Evolutionary conservation across 2,888 invertebrate species (phyloP).

Genomic region (Lamproptera curius): DNA sequence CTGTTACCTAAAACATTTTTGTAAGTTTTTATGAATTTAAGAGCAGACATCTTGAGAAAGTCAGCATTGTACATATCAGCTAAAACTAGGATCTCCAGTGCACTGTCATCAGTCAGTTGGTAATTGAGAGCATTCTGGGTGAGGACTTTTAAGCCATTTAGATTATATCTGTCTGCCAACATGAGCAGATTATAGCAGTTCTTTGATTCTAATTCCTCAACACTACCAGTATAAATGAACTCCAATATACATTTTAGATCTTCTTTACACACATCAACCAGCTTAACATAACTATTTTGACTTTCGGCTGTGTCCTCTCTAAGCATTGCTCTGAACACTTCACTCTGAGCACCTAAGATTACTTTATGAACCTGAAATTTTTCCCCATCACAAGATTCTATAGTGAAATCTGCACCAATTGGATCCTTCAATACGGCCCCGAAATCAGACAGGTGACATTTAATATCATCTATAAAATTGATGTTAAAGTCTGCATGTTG

Average conservation of each 20-base stretch:
- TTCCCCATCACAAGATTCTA: conserved; percentile 57
- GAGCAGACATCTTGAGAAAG: conserved; percentile 43
- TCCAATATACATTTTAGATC: conserved; percentile 54
- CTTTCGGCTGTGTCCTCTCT: conserved; percentile 65
- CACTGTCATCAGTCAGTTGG: conserved; percentile 51
- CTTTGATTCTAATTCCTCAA: conserved; percentile 46
- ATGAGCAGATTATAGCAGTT: conserved; percentile 53
- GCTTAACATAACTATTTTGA: conserved; percentile 53
- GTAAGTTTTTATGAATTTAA: conserved; percentile 60
- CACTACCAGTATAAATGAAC: conserved; percentile 60
- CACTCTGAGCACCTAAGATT: conserved; percentile 54
- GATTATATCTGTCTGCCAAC: conserved; percentile 58
- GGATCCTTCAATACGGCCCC: conserved; percentile 50
- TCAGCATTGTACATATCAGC: conserved; percentile 59
- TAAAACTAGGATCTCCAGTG: conserved; percentile 49
- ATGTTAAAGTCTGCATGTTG: conserved; percentile 17
- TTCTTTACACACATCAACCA: conserved; percentile 53
- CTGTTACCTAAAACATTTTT: conserved; percentile 38
- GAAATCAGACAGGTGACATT: conserved; percentile 50
- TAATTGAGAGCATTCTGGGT: conserved; percentile 47
- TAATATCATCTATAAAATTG: conserved; percentile 35
- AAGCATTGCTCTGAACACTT: conserved; percentile 69
- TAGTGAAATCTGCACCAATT: conserved; percentile 56
- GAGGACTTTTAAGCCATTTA: conserved; percentile 50
- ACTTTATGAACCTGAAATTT: conserved; percentile 58